Conservation (phyloP, 2,888 invertebrate genomes). For the Stratiomys singularior region DNA sequence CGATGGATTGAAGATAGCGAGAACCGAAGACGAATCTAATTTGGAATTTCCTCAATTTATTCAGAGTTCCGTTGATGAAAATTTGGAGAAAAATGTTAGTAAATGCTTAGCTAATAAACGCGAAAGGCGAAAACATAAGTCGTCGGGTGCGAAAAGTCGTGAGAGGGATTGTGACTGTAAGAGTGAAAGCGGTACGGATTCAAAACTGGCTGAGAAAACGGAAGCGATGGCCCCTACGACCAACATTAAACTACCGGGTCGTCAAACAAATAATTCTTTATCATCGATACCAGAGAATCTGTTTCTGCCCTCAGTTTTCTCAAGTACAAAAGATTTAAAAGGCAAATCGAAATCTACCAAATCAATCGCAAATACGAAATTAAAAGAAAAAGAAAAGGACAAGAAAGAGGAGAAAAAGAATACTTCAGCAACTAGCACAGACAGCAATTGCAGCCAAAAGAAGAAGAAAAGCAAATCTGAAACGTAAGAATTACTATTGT, state of each 20-base stretch:
- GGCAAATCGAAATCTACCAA: constrained; percentile 66
- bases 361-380: constrained; percentile 47
- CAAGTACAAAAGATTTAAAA: constrained; percentile 25
- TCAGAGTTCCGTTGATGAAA: constrained; percentile 44
- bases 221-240: constrained; percentile 63
- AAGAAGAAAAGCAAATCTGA: constrained; percentile 75
- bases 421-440: background rate
- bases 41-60: too few species aligned
- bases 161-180: background rate
- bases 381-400: constrained; percentile 49
- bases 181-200: constrained; percentile 11
- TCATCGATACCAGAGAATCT: constrained; percentile 87
- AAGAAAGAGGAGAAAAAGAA: background rate
- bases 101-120: constrained; percentile 61
- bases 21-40: too few species aligned
- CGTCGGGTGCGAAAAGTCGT: background rate
- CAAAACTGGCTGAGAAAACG: constrained; percentile 29
- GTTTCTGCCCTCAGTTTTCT: constrained; percentile 70
- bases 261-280: constrained; percentile 88
- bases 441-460: constrained; percentile 9
- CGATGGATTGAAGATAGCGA: constrained; percentile 53
- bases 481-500: constrained; percentile 69
- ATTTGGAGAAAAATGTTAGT: constrained; percentile 60
- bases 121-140: constrained; percentile 53
- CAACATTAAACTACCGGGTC: constrained; percentile 69